Percentiles rank a stretch among this genome's conserved stretches.
Conservation (phyloP, 2,888 invertebrate genomes). For the Chrysolina americana region DNA sequence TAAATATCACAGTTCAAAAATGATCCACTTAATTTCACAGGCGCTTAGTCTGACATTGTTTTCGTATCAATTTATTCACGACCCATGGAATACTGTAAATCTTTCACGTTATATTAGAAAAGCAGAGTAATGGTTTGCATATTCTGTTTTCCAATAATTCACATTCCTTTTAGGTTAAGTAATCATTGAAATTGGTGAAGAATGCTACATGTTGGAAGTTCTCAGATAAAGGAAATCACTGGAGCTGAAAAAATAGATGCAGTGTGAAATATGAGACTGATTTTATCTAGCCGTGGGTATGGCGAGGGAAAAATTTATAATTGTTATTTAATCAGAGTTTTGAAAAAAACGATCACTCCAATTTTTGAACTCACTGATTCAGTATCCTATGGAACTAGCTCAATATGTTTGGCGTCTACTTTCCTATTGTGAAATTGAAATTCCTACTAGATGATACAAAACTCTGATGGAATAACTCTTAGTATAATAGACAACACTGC, state of each 20-base stretch:
- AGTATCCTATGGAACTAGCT: too few species aligned
- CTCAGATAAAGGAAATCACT: background rate
- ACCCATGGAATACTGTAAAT: background rate
- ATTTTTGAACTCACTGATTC: too few species aligned
- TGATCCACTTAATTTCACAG: background rate
- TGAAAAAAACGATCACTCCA: background rate
- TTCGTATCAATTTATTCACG: slow-evolving; percentile 1
- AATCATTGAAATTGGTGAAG: background rate
- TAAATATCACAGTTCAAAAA: background rate
- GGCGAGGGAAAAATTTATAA: background rate
- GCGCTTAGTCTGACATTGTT: background rate
- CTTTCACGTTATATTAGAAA: background rate
- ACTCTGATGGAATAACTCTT: too few species aligned
- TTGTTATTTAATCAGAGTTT: background rate
- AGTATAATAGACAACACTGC: too few species aligned
- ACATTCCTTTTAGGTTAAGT: slow-evolving; percentile 1
- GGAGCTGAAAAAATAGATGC: background rate
- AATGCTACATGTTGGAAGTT: background rate
- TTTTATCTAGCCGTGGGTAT: slow-evolving; percentile 1
- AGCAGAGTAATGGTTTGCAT: background rate
- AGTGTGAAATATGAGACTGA: background rate
- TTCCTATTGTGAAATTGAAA: too few species aligned
- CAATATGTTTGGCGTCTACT: too few species aligned
- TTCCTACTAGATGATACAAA: too few species aligned
- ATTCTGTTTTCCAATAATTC: background rate